These are phyloP conservation scores for Phyllotreta striolata DNA, from an alignment of 2,888 invertebrate genomes.

Conservation along the genomic window DNA sequence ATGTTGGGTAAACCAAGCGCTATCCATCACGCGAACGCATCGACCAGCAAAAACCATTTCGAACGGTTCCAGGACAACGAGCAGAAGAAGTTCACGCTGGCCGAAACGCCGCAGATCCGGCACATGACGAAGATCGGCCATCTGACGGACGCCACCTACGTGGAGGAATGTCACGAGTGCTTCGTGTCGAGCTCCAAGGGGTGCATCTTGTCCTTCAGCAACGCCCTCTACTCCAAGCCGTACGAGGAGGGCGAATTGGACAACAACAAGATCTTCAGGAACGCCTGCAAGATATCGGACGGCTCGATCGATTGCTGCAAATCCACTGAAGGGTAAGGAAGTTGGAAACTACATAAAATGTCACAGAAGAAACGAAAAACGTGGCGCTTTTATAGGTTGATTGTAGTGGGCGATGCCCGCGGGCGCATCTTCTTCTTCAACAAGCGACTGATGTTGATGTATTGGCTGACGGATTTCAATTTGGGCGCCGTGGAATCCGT, in stretches of 20 bases:
- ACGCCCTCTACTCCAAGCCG: conserved; percentile 60
- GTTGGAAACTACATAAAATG: conserved; percentile 1
- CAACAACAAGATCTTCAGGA: conserved; percentile 62
- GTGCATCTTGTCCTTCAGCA: conserved; percentile 64
- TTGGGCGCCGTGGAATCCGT: conserved; percentile 63
- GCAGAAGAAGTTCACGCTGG: conserved; percentile 38
- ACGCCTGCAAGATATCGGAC: conserved; percentile 62
- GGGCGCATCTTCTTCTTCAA: conserved; percentile 71
- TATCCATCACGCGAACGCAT: background rate
- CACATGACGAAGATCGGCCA: conserved; percentile 60
- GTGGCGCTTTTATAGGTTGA: conserved; percentile 41
- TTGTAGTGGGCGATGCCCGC: conserved; percentile 64
- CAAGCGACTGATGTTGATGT: conserved; percentile 65
- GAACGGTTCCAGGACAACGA: conserved; percentile 37
- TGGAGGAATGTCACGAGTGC: conserved; percentile 62
- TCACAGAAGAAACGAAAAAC: background rate
- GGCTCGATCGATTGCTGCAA: conserved; percentile 63
- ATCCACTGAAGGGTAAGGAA: conserved; percentile 64
- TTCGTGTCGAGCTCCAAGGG: conserved; percentile 65
- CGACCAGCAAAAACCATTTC: background rate
- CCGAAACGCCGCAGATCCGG: conserved; percentile 56
- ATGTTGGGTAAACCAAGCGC: conserved; percentile 53
- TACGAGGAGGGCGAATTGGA: conserved; percentile 51
- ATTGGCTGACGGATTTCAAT: conserved; percentile 65
- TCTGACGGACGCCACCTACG: conserved; percentile 65